Conservation (phyloP, 2,888 invertebrate species). For the Caenorhabditis sp. region DNA sequence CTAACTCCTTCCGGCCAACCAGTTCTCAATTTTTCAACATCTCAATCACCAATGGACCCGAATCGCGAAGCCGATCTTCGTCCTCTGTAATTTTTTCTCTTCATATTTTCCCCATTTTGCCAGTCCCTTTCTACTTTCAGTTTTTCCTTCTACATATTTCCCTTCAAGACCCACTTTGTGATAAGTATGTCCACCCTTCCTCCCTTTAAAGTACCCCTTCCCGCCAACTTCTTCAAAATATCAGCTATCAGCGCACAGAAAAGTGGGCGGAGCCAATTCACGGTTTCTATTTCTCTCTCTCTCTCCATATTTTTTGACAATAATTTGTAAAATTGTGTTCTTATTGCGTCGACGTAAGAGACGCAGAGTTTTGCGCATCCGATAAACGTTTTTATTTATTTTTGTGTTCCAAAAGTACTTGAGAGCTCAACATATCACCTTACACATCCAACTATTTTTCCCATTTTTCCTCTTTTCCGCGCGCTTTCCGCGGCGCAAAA, state of each 20-base stretch:
- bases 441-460: too few species aligned
- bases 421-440: neutral
- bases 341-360: too few species aligned
- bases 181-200: neutral
- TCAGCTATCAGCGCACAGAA: too few species aligned
- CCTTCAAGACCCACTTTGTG: too few species aligned
- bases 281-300: too few species aligned
- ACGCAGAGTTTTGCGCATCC: neutral
- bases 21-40: constrained; percentile 36
- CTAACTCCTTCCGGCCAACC: constrained; percentile 47
- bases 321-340: too few species aligned
- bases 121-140: neutral
- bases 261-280: too few species aligned
- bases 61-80: constrained; percentile 43
- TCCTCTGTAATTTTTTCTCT: constrained; percentile 24
- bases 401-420: neutral
- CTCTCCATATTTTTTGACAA: too few species aligned
- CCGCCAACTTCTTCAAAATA: neutral
- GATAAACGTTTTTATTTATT: neutral
- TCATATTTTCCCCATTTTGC: neutral
- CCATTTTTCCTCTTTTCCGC: neutral
- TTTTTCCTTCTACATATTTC: neutral
- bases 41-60: constrained; percentile 43
- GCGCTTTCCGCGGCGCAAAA: neutral
- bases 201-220: neutral